Conservation (phyloP, 2,797 vertebrate species). For the Heliangelus exortis region DNA sequence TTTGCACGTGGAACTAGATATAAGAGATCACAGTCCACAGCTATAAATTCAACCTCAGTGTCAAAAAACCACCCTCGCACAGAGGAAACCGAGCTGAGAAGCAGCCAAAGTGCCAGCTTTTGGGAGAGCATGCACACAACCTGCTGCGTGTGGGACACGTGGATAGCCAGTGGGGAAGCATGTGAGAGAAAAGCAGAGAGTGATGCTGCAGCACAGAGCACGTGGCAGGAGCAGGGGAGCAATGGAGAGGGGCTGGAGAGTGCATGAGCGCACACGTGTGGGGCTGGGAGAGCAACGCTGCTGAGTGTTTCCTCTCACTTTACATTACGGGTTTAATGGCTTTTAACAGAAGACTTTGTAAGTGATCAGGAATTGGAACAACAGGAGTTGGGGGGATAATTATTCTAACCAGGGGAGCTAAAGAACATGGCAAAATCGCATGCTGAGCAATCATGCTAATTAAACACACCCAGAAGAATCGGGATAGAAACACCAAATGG, state of each 20-base stretch:
- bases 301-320: conserved; percentile 23
- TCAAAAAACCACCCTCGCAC: not conserved
- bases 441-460: conserved; percentile 69
- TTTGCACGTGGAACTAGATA: not conserved
- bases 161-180: not conserved
- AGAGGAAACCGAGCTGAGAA: not conserved
- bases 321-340: conserved; percentile 63
- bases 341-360: conserved; percentile 70
- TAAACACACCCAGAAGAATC: conserved; percentile 76
- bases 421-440: conserved; percentile 34
- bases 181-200: not conserved
- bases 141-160: not conserved
- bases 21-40: not conserved
- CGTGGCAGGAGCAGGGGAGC: conserved; percentile 18
- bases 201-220: not conserved
- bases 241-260: not conserved
- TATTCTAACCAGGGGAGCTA: conserved; percentile 59
- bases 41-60: not conserved
- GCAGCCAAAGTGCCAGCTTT: not conserved
- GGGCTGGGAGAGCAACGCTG: not conserved
- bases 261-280: not conserved
- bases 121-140: not conserved
- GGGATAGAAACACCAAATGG: conserved; percentile 67
- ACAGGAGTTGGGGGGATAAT: conserved; percentile 65
- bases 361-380: conserved; percentile 72